phyloP scores from a whole-genome alignment of 2,888 invertebrate genomes.

The Thymelicus sylvestris region DNA sequence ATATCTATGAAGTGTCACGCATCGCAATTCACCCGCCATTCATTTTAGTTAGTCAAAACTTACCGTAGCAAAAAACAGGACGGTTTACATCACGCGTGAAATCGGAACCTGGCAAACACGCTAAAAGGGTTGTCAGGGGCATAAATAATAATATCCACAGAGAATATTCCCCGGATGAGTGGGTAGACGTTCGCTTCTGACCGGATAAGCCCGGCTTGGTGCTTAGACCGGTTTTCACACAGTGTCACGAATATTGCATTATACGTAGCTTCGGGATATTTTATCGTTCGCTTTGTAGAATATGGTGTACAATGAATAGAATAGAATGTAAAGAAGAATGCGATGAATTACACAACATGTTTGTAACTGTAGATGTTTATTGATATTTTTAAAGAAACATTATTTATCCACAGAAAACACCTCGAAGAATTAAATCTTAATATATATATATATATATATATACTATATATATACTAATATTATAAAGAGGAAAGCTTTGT shows the following conservation, averaged over 20 bases:
- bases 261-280: conserved; percentile 16
- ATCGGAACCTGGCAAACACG: conserved; percentile 36
- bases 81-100: conserved; percentile 28
- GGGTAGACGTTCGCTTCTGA: conserved; percentile 30
- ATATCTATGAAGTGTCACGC: background rate
- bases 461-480: too few species aligned
- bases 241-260: conserved; percentile 30
- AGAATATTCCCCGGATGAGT: conserved; percentile 36
- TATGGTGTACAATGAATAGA: background rate
- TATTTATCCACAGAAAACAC: too few species aligned
- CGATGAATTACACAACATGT: too few species aligned
- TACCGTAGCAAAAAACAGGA: conserved; percentile 13
- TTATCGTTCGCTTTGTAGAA: conserved; percentile 12
- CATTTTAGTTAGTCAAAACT: conserved; percentile 19
- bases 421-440: too few species aligned
- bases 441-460: too few species aligned
- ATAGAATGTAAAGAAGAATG: background rate
- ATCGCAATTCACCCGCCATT: background rate
- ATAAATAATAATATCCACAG: conserved; percentile 34
- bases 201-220: conserved; percentile 32
- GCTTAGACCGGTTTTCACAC: conserved; percentile 21
- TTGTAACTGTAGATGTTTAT: too few species aligned
- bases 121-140: conserved; percentile 35
- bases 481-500: too few species aligned
- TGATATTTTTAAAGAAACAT: too few species aligned